Evolutionary conservation across 2,888 invertebrate genomes (phyloP).

Genomic region (Leucoma salicis): DNA sequence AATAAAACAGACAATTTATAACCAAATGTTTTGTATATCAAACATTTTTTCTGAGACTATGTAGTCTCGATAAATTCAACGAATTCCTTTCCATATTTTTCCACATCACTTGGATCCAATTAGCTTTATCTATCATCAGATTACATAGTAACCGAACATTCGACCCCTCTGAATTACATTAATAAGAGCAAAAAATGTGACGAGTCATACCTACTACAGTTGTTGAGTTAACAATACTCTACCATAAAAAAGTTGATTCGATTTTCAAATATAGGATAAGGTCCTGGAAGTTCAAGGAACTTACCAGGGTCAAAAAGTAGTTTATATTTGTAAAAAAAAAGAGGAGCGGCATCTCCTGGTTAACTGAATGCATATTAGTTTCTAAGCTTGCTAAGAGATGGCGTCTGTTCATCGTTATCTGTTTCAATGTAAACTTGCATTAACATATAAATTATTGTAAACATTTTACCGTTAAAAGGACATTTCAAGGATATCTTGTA

Average conservation of each 20-base stretch:
- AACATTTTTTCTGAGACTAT: slow-evolving; percentile 5
- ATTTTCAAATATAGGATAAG: slow-evolving; percentile 21
- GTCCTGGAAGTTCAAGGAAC: slow-evolving; percentile 7
- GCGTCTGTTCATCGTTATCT: not conserved
- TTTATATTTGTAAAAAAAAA: not conserved
- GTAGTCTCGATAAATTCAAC: slow-evolving; percentile 5
- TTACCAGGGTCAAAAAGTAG: slow-evolving; percentile 1
- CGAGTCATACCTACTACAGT: slow-evolving; percentile 34
- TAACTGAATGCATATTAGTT: not conserved
- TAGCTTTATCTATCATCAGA: slow-evolving; percentile 50
- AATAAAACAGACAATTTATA: not conserved
- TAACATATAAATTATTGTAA: no score
- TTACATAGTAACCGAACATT: slow-evolving; percentile 32
- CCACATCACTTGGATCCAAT: slow-evolving; percentile 39
- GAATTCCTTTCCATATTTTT: slow-evolving; percentile 16
- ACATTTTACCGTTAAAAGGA: no score
- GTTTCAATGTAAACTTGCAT: no score
- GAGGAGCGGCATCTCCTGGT: not conserved
- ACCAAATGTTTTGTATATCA: not conserved
- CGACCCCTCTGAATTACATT: slow-evolving; percentile 46
- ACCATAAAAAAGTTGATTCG: slow-evolving; percentile 16
- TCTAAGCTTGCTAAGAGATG: not conserved
- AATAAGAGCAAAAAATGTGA: slow-evolving; percentile 39
- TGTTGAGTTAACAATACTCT: slow-evolving; percentile 1
- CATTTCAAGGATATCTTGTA: no score